Evolutionary conservation across 2,888 invertebrate genomes (phyloP).

Genomic region (Protophormia terraenovae): DNA sequence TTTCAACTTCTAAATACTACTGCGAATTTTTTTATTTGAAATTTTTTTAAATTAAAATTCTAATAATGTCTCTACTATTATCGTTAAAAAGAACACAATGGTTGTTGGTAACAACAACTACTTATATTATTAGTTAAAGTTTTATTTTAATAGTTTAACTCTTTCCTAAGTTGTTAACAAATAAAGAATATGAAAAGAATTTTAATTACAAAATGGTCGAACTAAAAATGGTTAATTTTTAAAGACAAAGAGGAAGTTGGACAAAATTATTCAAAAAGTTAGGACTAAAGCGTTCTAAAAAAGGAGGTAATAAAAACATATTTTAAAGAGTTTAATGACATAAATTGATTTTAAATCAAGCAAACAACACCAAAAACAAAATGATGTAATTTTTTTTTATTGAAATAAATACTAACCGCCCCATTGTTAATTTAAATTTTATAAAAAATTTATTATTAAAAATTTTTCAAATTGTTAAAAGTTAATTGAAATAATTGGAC

Average conservation of each 20-base stretch:
- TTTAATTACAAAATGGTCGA: neutral
- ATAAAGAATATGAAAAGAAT: conserved; percentile 2
- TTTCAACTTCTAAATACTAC: neutral
- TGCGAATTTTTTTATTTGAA: neutral
- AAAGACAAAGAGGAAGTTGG: conserved; percentile 7
- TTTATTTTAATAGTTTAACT: neutral
- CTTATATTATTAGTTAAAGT: conserved; percentile 20
- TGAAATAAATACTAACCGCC: too few relatives aligned
- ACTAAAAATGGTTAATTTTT: neutral
- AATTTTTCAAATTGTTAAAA: too few relatives aligned
- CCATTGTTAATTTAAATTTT: too few relatives aligned
- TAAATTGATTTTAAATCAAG: neutral
- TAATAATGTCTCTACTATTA: neutral
- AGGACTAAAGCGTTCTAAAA: neutral
- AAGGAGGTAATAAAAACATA: neutral
- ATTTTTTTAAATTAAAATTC: conserved; percentile 48
- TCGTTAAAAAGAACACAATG: conserved; percentile 35
- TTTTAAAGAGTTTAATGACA: neutral
- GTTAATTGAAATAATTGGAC: too few relatives aligned
- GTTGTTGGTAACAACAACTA: conserved; percentile 17
- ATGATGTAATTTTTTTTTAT: too few relatives aligned
- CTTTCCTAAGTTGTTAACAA: neutral
- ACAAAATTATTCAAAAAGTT: too few relatives aligned
- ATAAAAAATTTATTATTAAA: too few relatives aligned
- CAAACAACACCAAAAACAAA: too few relatives aligned